A percentile compares a stretch with the other conserved stretches of the same genome.
Evolutionary conservation across 2,113 vertebrate genomes (phyloP).

Genomic region (Cromileptes altivelis): DNA sequence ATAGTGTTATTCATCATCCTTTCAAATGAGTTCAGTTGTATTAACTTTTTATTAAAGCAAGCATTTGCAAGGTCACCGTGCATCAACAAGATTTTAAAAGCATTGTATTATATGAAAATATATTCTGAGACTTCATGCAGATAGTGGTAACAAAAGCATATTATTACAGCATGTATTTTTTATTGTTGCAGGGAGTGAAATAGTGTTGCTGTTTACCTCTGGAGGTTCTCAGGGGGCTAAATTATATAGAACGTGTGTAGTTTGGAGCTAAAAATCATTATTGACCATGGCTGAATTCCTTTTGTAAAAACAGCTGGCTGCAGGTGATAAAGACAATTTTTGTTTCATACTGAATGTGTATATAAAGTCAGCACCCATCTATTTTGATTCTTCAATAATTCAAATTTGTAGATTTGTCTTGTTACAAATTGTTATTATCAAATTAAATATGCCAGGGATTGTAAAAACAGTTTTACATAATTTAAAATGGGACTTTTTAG

Average conservation of each 20-base stretch:
- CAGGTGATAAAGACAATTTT: background rate
- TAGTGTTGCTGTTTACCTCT: background rate
- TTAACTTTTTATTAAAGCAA: background rate
- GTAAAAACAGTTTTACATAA: background rate
- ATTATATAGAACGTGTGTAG: background rate
- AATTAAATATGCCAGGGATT: background rate
- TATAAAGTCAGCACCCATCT: background rate
- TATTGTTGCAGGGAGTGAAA: background rate
- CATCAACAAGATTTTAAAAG: background rate
- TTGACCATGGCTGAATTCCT: background rate
- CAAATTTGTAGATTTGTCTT: background rate
- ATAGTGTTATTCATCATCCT: background rate
- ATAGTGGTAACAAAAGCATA: background rate
- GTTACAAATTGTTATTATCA: background rate
- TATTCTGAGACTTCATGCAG: background rate
- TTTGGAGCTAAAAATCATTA: background rate
- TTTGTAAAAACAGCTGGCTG: background rate
- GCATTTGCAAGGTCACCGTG: background rate
- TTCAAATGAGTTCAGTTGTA: background rate
- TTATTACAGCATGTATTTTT: background rate
- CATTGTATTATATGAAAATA: background rate
- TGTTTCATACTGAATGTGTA: background rate
- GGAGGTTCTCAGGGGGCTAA: background rate
- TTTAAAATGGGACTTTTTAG: background rate
- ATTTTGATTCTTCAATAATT: background rate